Evolutionary conservation across 1,140 invertebrate species (phyloP), one percentile per base, ranked within the genome.

Genomic region (Alviniconcha marisindica): DNA sequence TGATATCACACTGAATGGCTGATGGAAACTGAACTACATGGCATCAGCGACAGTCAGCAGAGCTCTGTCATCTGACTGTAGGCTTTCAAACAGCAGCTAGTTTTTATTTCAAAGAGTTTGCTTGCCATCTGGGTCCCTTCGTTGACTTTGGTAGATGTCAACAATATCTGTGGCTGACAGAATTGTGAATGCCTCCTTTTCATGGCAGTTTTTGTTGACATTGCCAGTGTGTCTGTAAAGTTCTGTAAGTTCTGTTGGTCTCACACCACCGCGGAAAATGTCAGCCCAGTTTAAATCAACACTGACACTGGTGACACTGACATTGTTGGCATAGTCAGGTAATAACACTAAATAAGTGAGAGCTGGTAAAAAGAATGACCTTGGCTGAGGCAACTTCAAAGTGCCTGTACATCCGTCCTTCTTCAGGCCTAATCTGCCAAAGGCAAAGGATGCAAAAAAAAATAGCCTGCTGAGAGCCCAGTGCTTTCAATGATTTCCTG

Each of bases 121-220:
- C 5, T 69, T 24, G 5, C 24, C 24, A 69, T 36, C 63, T 10
- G 63, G 63, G 36, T 69, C 36, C n/a, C 63, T 28, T 10, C 7
- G 5, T 7, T 36, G n/a, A n/a, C n/a, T n/a, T 24, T 24, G n/a
- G 63, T 69, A 69, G 63, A 69, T 10, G 12, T 69, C 63, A 31
- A 69, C 24, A 24, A 69, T 69, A 24, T 69, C 24, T 12, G 5
- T 24, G 24, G 7, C 7, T 69, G 63, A 69, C 63, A 69, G n/a
- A 7, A 69, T 7, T 7, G n/a, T 69, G n/a, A 5, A 36, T 31
- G 63, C 63, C 63, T 69, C 63, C n/a, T 69, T 31, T 36, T 69
- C 63, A 69, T 69, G 63, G 7, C 63, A 10, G 63, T 69, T 69
- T 69, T 69, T 69, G 63, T 69, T 69, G 63, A 69, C 63, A 69